Evolutionary conservation across 2,113 vertebrate genomes (phyloP).

Genomic region (Mesoclemmys tuberculata): DNA sequence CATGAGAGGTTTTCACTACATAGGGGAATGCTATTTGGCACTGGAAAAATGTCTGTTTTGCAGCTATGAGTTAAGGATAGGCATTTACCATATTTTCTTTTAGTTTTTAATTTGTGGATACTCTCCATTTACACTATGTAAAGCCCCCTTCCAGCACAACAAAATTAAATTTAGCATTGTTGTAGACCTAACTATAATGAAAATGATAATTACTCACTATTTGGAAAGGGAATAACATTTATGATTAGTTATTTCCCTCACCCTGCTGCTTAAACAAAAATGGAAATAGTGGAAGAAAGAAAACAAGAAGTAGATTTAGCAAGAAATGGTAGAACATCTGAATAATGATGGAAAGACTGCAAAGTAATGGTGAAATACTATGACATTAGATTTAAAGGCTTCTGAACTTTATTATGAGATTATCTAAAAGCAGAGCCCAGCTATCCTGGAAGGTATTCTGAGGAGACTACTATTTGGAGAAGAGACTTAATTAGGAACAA

Average conservation of each 20-base stretch:
- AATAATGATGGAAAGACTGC: neutral
- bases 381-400: neutral
- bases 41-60: neutral
- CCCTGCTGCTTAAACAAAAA: neutral
- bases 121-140: neutral
- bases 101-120: neutral
- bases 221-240: neutral
- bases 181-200: neutral
- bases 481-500: neutral
- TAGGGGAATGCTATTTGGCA: neutral
- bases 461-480: too few relatives aligned
- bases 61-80: neutral
- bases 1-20: neutral
- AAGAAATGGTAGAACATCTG: neutral
- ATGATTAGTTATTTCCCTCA: constrained; percentile 12
- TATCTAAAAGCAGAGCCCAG: neutral
- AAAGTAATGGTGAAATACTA: neutral
- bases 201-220: neutral
- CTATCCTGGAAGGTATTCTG: neutral
- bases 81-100: neutral
- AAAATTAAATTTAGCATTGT: neutral
- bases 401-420: neutral
- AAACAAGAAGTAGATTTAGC: neutral
- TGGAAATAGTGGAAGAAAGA: neutral
- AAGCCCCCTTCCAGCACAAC: neutral